Percentiles rank a stretch among this genome's conserved stretches.
Conservation (phyloP, 2,113 vertebrate species). For the Grammomys surdaster region DNA sequence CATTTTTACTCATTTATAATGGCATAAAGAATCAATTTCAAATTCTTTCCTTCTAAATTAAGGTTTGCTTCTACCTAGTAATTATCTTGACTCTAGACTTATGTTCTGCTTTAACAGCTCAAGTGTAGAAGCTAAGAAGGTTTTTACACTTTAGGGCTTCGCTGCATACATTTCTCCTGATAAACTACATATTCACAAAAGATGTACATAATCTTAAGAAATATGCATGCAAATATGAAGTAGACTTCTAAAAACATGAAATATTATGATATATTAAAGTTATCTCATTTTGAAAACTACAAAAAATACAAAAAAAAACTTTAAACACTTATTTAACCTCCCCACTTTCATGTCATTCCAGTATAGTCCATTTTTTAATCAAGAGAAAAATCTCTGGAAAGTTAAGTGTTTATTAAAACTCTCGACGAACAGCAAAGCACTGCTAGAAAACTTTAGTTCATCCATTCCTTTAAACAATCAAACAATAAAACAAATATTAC, state of each 20-base stretch:
- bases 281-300: constrained; percentile 16
- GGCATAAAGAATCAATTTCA: constrained; percentile 43
- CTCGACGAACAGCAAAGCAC: constrained; percentile 72
- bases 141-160: constrained; percentile 56
- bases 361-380: constrained; percentile 46
- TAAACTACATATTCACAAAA: constrained; percentile 30
- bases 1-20: constrained; percentile 64
- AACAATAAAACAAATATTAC: constrained; percentile 81
- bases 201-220: constrained; percentile 59
- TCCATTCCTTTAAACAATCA: constrained; percentile 61
- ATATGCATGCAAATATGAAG: constrained; percentile 44
- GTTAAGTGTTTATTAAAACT: constrained; percentile 74
- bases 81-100: constrained; percentile 57
- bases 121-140: not conserved
- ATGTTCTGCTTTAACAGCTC: constrained; percentile 44
- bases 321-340: constrained; percentile 59
- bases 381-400: constrained; percentile 72
- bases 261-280: constrained; percentile 52
- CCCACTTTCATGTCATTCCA: constrained; percentile 36
- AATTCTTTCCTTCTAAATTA: constrained; percentile 54
- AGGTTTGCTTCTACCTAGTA: constrained; percentile 43
- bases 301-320: constrained; percentile 28
- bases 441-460: constrained; percentile 66
- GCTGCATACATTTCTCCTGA: not conserved
- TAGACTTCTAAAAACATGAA: constrained; percentile 49